Percentiles rank a stretch among this genome's conserved stretches.
Evolutionary conservation across 2,113 vertebrate species (phyloP).

Genomic region (Paracanthobrama guichenoti): DNA sequence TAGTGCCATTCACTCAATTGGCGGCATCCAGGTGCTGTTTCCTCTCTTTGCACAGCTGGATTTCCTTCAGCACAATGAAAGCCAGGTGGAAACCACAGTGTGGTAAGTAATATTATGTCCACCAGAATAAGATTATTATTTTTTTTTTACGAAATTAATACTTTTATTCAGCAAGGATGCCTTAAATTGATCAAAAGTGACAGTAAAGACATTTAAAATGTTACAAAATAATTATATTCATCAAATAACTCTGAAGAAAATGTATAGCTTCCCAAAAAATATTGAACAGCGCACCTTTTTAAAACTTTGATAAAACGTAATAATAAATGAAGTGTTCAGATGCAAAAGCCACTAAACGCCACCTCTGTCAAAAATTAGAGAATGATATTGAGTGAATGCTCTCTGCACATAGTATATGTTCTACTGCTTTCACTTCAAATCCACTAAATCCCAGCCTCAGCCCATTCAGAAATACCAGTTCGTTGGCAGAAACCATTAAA

Average conservation of each 20-base stretch:
- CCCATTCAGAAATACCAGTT: too few species aligned
- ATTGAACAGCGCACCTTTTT: not conserved
- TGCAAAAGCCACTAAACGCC: too few species aligned
- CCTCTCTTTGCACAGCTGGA: constrained; percentile 95
- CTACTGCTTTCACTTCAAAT: too few species aligned
- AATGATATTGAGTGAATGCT: too few species aligned
- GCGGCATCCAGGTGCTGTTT: constrained; percentile 96
- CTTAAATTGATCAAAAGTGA: not conserved
- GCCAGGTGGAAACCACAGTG: constrained; percentile 89
- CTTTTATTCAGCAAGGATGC: not conserved
- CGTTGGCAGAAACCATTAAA: too few species aligned
- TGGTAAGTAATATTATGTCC: constrained; percentile 72
- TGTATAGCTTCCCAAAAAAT: not conserved
- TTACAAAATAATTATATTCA: not conserved
- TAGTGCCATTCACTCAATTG: constrained; percentile 95
- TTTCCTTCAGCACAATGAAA: constrained; percentile 85
- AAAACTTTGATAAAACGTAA: too few species aligned
- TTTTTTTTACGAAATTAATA: not conserved
- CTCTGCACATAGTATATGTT: too few species aligned
- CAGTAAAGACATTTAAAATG: not conserved
- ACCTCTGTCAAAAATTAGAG: too few species aligned
- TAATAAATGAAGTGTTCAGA: too few species aligned
- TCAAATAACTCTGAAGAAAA: not conserved
- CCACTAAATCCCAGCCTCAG: too few species aligned
- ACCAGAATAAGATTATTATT: not conserved